These are phyloP conservation scores for Ecliptopera silaceata DNA, from an alignment of 2,888 invertebrate genomes.

Conservation along the genomic window DNA sequence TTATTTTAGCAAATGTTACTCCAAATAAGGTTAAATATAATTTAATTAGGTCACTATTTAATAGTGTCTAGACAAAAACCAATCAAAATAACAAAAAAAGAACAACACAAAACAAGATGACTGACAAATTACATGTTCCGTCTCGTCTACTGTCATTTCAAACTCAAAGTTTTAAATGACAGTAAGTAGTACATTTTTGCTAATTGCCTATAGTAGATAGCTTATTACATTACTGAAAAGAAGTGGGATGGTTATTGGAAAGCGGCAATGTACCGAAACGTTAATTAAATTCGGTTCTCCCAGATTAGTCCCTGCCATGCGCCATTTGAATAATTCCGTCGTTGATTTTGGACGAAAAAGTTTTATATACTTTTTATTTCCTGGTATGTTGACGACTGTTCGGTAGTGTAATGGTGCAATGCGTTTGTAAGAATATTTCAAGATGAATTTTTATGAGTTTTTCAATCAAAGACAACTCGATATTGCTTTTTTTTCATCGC, in stretches of 20 bases:
- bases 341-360: conserved; percentile 54
- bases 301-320: conserved; percentile 52
- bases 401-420: conserved; percentile 30
- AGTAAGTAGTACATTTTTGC: background rate
- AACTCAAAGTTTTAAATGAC: background rate
- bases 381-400: conserved; percentile 32
- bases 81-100: background rate
- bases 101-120: background rate
- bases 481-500: background rate
- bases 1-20: background rate
- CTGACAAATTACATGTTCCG: background rate
- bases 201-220: conserved; percentile 5
- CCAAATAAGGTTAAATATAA: too few species aligned
- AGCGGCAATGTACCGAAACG: conserved; percentile 67
- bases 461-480: background rate
- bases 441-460: conserved; percentile 10
- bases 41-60: conserved; percentile 62
- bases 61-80: conserved; percentile 1
- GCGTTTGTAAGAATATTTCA: conserved; percentile 26
- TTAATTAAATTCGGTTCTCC: conserved; percentile 62
- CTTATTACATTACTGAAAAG: conserved; percentile 49
- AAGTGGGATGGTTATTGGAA: conserved; percentile 55
- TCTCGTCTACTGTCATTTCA: background rate
- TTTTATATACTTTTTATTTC: conserved; percentile 40
- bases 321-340: conserved; percentile 69